Evolutionary conservation across 2,888 invertebrate genomes (phyloP).

Genomic region (Dicranocentrus wangi): DNA sequence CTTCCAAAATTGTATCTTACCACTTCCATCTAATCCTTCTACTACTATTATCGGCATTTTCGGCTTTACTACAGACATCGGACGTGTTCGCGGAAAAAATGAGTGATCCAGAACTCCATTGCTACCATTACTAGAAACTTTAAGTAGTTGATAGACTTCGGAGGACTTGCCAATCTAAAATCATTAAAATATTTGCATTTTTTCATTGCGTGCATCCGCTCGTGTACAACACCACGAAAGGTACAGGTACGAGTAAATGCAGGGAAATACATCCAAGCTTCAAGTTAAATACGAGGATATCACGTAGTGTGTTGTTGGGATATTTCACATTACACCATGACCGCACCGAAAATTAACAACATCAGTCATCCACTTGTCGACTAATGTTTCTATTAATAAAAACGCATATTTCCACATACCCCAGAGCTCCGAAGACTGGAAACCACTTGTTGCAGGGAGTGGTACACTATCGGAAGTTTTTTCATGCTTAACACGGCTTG

Average conservation of each 20-base stretch:
- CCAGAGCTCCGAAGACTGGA: constrained; percentile 64
- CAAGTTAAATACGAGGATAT: too few relatives aligned
- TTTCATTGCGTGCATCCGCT: too few relatives aligned
- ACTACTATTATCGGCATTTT: constrained; percentile 76
- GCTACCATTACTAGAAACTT: constrained; percentile 61
- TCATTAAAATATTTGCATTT: too few relatives aligned
- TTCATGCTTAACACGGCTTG: too few relatives aligned
- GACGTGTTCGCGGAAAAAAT: constrained; percentile 57
- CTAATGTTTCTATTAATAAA: too few relatives aligned
- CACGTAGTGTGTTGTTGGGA: too few relatives aligned
- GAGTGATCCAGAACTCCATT: constrained; percentile 69
- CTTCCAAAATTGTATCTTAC: constrained; percentile 73
- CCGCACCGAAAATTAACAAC: too few relatives aligned
- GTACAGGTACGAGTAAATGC: too few relatives aligned
- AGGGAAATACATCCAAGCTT: too few relatives aligned
- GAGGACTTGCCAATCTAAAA: constrained; percentile 66
- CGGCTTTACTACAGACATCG: constrained; percentile 71
- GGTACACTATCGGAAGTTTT: constrained; percentile 70
- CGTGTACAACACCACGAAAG: too few relatives aligned
- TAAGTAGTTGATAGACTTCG: constrained; percentile 68
- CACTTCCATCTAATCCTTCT: constrained; percentile 77
- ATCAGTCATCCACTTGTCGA: too few relatives aligned
- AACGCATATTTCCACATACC: constrained; percentile 61
- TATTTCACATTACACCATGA: too few relatives aligned
- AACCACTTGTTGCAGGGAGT: constrained; percentile 69